Base-by-base conservation (phyloP, 2,113 vertebrate species). In the Nycticryphes semicollaris region DNA sequence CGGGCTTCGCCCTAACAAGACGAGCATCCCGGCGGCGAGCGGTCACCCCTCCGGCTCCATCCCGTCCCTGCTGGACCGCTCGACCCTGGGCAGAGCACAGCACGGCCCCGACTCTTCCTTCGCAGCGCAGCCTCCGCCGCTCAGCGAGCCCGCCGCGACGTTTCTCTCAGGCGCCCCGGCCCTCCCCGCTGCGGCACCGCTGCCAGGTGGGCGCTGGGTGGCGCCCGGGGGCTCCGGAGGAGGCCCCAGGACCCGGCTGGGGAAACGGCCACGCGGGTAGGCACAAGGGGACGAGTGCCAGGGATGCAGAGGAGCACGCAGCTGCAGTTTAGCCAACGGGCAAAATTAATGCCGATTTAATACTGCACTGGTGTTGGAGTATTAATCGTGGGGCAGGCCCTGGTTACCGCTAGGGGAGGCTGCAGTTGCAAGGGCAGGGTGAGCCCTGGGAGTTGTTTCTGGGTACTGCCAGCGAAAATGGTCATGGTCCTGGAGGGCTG, bases 351-450 rank as follows among this genome's bases (percentile, higher is more conserved):
- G 64, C 19, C 54, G 3, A 0, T 6, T 22, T 3, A 9, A 4
- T 14, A 1, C 18, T 4, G 5, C 6, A 3, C 4, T 2, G 13
- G 18, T 4, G 10, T 2, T 14, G 24, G 5, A 4, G 12, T 39
- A 39, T 39, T 39, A 39, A 39, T 37, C 4, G 22, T 1, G 4
- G 9, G 33, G 21, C 39, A 12, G 31, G 10, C 16, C 4, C 9
- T 21, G 23, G 30, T 64, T 8, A 3, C 21, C 24, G 7, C 53
- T 1, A 11, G 22, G 27, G 10, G 9, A 82, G 19, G 5, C 19
- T 0, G 7, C 22, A 10, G 6, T 18, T 1, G 0, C 2, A 6
- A 33, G 35, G 9, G 18, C 31, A 12, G 23, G 20, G 19, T 9
- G 84, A 57, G 63, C 15, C 18, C 35, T 6, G 4, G 22, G 33